Conservation (phyloP, 2,797 vertebrate genomes). For the Anableps anableps region DNA sequence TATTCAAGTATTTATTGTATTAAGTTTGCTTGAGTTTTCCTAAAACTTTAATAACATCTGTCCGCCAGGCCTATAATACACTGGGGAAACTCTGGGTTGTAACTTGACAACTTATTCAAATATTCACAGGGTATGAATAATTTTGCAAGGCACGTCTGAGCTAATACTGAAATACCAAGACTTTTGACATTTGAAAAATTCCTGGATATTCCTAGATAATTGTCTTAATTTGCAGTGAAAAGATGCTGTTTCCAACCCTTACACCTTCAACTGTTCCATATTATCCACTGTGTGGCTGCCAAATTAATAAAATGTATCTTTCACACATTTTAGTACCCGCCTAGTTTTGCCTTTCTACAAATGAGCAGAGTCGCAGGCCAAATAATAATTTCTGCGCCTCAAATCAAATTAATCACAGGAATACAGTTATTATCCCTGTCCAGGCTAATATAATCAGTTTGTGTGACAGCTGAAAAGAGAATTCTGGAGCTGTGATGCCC, state of each 20-base stretch:
- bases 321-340: conserved; percentile 11
- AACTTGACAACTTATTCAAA: background rate
- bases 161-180: conserved; percentile 54
- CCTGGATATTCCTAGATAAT: background rate
- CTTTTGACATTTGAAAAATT: conserved; percentile 24
- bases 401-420: conserved; percentile 60
- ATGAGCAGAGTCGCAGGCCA: conserved; percentile 50
- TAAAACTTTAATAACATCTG: too few relatives aligned
- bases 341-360: conserved; percentile 41
- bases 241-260: background rate
- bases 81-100: too few relatives aligned
- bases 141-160: conserved; percentile 16
- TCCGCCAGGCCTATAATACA: too few relatives aligned
- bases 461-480: conserved; percentile 61
- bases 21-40: too few relatives aligned
- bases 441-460: conserved; percentile 55
- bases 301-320: conserved; percentile 24
- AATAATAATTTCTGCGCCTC: conserved; percentile 43
- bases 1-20: too few relatives aligned
- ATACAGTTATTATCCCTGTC: conserved; percentile 49
- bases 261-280: background rate
- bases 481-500: conserved; percentile 44
- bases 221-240: conserved; percentile 7
- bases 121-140: background rate
- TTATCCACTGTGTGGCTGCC: background rate